Evolutionary conservation across 2,797 vertebrate genomes (phyloP).

Genomic region (Epinephelus awoara): DNA sequence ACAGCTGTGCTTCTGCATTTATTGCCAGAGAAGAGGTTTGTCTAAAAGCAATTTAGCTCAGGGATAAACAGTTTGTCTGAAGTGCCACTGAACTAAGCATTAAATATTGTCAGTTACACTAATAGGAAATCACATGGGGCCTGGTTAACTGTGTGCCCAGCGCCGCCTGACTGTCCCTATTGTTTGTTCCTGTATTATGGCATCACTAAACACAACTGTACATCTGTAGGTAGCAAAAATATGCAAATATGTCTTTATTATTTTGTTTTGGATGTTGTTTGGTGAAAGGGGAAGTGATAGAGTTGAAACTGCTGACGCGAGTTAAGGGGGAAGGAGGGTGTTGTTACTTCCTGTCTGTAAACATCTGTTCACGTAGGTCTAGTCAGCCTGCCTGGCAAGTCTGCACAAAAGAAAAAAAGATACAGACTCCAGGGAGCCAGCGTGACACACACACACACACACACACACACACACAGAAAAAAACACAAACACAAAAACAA

Average conservation of each 20-base stretch:
- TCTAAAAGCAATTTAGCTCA: slow-evolving; percentile 33
- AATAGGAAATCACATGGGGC: slow-evolving; percentile 43
- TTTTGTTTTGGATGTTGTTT: slow-evolving; percentile 32
- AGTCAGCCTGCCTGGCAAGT: slow-evolving; percentile 17
- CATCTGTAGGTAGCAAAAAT: slow-evolving; percentile 32
- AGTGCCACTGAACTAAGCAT: slow-evolving; percentile 31
- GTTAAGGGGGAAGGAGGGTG: slow-evolving; percentile 48
- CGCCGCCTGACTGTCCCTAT: not conserved
- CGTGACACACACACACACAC: not conserved
- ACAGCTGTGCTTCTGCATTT: slow-evolving; percentile 12
- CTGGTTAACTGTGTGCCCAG: not conserved
- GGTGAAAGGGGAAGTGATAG: slow-evolving; percentile 72
- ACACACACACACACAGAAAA: not conserved
- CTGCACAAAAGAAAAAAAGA: slow-evolving; percentile 17
- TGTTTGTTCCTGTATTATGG: slow-evolving; percentile 7
- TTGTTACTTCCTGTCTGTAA: slow-evolving; percentile 81
- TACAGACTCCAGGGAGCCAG: not conserved
- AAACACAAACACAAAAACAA: slow-evolving; percentile 6
- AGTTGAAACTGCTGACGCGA: slow-evolving; percentile 77
- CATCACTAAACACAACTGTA: slow-evolving; percentile 22
- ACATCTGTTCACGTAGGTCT: slow-evolving; percentile 53
- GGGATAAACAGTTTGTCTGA: slow-evolving; percentile 39
- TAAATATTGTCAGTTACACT: slow-evolving; percentile 21
- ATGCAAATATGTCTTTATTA: slow-evolving; percentile 46
- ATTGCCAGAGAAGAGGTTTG: slow-evolving; percentile 4